Evolutionary conservation across 37 sponge, comb jelly and placozoan genomes (phyloP), one percentile per base, ranked within the genome.

Genomic region (Eunapius fragilis): DNA sequence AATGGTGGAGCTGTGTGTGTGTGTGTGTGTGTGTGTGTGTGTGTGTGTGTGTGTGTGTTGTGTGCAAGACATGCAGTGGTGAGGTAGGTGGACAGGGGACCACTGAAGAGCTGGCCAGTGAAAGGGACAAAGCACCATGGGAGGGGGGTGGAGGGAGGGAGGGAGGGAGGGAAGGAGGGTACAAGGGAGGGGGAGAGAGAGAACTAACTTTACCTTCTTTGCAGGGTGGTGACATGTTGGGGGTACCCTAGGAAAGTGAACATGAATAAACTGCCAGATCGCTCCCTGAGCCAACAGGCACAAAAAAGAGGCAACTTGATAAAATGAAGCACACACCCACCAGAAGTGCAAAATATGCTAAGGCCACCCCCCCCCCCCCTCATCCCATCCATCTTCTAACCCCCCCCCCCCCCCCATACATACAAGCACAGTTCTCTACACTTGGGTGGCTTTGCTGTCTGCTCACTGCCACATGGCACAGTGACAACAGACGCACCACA

Each of bases 381-480:
- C 6, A 41, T 6, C 41, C 6, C 41, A 9, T 6, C 41, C 3
- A 41, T 6, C 6, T 41, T 41, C 41, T 6, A 41, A 3, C 3
- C 41, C 41, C 6, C 41, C 6, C 41, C 41, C 3, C 41, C 41
- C 58, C 17, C 19, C 26, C n/a, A 25, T 27, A 74, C 77, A 19
- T 45, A 85, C 89, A 73, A 71, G 80, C 98, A 98, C 0, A 34
- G 76, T 33, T 83, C 71, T 27, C 76, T 80, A 31, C 98, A 98
- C 17, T 71, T 47, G 11, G 96, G 98, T 6, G 96, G 98, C 19
- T 84, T 80, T 0, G 89, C 84, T 14, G 77, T 36, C 24, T 84
- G 78, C 87, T 92, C 87, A 50, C 90, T 35, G 0, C 96, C 97
- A 85, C 98, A 98, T 4, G 95, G 87, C 4, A 96, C 96, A 17